A percentile compares a stretch with the other conserved stretches of the same genome.
Evolutionary conservation across 2,113 vertebrate species (phyloP).

Genomic region (Gulo gulo): DNA sequence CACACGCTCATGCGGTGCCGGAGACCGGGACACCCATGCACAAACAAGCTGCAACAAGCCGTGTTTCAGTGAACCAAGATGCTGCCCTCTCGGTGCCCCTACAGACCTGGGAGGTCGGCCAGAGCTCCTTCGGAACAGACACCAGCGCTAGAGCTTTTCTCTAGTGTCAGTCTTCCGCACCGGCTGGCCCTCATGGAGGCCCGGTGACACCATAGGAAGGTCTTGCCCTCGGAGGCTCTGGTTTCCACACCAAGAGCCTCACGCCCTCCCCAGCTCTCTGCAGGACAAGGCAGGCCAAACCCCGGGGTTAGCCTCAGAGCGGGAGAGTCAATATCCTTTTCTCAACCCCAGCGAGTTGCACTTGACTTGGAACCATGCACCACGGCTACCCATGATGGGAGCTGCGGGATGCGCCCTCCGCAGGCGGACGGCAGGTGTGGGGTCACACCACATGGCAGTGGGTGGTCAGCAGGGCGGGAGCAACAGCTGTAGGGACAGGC

Average conservation of each 20-base stretch:
- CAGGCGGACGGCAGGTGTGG: neutral
- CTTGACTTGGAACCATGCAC: no score
- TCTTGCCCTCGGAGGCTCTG: accelerated
- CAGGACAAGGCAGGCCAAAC: neutral
- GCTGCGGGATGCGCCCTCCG: neutral
- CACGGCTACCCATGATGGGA: neutral
- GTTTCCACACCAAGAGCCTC: neutral
- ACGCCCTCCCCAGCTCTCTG: accelerated
- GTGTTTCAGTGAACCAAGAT: neutral
- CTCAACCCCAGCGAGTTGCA: neutral
- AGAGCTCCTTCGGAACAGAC: neutral
- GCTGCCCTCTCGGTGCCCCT: neutral
- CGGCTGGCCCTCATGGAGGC: accelerated
- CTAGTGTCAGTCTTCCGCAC: accelerated
- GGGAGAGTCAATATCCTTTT: no score
- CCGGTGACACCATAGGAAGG: accelerated
- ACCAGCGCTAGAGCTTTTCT: accelerated
- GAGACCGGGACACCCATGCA: accelerated
- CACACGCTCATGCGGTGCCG: accelerated
- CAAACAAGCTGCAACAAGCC: no score
- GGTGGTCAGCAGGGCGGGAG: neutral
- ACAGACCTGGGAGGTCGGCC: neutral
- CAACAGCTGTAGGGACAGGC: neutral
- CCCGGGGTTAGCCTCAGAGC: accelerated
- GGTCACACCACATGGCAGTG: accelerated